phyloP scores from a whole-genome alignment of 2,888 invertebrate genomes.

The Dicycla oo region DNA sequence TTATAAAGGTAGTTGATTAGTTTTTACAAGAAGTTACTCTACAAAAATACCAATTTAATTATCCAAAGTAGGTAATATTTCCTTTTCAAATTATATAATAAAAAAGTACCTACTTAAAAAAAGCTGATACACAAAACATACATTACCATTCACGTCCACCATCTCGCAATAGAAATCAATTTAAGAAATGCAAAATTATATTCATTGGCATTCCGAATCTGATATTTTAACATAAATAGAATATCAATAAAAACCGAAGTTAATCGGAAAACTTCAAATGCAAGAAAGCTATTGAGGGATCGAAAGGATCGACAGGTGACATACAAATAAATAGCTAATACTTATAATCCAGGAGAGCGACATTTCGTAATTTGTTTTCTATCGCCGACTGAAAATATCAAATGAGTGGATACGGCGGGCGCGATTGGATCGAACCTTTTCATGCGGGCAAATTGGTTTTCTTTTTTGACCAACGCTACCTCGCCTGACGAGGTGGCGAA shows the following conservation, averaged over 20 bases:
- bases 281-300: conserved; percentile 81
- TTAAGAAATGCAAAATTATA: conserved; percentile 74
- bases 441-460: conserved; percentile 90
- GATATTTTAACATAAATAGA: conserved; percentile 58
- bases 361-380: conserved; percentile 89
- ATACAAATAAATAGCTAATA: conserved; percentile 81
- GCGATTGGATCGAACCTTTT: conserved; percentile 89
- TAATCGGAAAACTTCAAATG: conserved; percentile 87
- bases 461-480: conserved; percentile 86
- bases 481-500: conserved; percentile 84
- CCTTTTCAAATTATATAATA: conserved; percentile 10
- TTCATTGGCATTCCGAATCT: conserved; percentile 71
- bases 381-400: conserved; percentile 87
- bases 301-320: conserved; percentile 85
- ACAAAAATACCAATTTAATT: background rate
- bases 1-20: too few relatives aligned
- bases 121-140: conserved; percentile 41
- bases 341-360: conserved; percentile 80
- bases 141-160: conserved; percentile 45
- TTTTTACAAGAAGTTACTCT: background rate
- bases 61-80: conserved; percentile 10
- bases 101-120: conserved; percentile 11
- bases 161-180: conserved; percentile 64
- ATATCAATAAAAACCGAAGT: conserved; percentile 72
- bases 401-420: conserved; percentile 88